Conservation (phyloP, 2,888 invertebrate species). For the Augochlorella aurata region DNA sequence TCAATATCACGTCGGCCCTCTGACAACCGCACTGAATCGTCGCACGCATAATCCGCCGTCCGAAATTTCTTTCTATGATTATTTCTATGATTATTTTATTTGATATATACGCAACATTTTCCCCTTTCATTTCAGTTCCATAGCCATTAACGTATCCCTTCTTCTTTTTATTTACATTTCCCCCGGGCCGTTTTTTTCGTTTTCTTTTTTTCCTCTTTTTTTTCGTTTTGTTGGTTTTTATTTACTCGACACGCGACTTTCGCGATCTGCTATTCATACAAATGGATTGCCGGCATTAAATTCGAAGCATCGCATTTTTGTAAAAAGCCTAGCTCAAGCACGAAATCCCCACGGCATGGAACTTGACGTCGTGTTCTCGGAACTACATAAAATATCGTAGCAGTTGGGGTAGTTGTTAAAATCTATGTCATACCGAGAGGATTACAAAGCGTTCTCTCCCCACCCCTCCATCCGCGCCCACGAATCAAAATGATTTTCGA, state of each 20-base stretch:
- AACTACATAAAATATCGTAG: constrained; percentile 40
- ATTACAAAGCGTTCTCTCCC: constrained; percentile 39
- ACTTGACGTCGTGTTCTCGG: constrained; percentile 45
- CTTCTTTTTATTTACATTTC: background rate
- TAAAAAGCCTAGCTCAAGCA: constrained; percentile 33
- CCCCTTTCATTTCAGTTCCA: constrained; percentile 3
- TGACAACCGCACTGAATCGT: background rate
- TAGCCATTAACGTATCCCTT: background rate
- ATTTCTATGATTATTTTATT: constrained; percentile 5
- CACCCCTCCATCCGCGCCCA: background rate
- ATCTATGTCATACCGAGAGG: constrained; percentile 54
- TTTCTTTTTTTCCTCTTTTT: background rate
- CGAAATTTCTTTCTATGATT: background rate
- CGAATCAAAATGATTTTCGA: constrained; percentile 51
- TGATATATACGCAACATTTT: background rate
- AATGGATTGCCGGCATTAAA: constrained; percentile 25
- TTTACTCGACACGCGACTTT: background rate
- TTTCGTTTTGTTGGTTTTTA: background rate
- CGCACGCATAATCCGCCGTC: background rate
- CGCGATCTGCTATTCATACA: background rate
- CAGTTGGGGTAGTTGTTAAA: constrained; percentile 50
- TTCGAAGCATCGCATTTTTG: constrained; percentile 27
- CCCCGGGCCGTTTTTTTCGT: background rate
- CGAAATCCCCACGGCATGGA: constrained; percentile 36
- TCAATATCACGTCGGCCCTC: background rate